Evolutionary conservation across 2,797 vertebrate genomes (phyloP).

Genomic region (Oryzias dopingdopingensis): DNA sequence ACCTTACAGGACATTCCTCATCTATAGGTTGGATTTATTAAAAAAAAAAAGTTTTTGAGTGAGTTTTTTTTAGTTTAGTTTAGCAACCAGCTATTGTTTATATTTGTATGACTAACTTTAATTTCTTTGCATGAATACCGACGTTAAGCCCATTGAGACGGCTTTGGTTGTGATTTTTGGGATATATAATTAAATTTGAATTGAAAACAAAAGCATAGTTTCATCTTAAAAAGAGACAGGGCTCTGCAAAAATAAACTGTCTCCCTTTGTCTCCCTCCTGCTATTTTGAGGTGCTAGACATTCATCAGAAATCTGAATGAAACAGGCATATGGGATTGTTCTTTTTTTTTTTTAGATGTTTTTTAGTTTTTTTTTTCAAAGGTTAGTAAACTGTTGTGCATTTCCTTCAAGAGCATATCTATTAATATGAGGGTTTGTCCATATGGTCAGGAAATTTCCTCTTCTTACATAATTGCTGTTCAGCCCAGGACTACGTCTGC

Average conservation of each 20-base stretch:
- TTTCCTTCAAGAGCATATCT: slow-evolving; percentile 5
- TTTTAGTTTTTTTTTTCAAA: background rate
- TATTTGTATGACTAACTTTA: no score
- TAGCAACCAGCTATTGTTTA: no score
- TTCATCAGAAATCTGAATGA: background rate
- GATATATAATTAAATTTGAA: no score
- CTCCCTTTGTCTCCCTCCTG: background rate
- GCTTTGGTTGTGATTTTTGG: no score
- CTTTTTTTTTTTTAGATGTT: slow-evolving; percentile 4
- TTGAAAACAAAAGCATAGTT: background rate
- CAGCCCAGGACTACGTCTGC: no score
- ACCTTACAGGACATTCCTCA: no score
- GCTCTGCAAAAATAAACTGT: slow-evolving; percentile 2
- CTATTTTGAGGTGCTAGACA: slow-evolving; percentile 23
- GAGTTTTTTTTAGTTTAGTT: no score
- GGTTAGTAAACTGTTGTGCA: slow-evolving; percentile 9
- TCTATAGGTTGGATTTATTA: no score
- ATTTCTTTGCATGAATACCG: no score
- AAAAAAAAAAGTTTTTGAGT: no score
- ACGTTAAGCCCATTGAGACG: no score
- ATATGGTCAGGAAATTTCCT: background rate
- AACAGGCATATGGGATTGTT: background rate
- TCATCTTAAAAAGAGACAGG: slow-evolving; percentile 3
- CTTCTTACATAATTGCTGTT: no score
- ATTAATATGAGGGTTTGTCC: slow-evolving; percentile 8